Evolutionary conservation across 2,797 vertebrate species (phyloP).

Genomic region (Hapalemur alaotrensis): DNA sequence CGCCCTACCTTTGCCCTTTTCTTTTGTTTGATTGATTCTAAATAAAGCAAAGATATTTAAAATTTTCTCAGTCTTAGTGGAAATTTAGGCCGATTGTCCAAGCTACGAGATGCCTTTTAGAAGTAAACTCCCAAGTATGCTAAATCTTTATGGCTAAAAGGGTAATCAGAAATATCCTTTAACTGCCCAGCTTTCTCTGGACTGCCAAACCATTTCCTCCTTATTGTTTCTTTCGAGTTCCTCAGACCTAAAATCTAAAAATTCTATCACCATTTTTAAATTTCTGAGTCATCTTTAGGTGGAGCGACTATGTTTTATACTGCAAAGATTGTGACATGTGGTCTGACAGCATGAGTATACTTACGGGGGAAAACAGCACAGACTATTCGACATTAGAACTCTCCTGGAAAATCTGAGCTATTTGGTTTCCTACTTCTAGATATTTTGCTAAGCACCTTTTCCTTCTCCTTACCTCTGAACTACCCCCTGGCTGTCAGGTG

Average conservation of each 20-base stretch:
- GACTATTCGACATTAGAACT: background rate
- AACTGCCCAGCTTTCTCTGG: background rate
- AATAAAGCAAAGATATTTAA: background rate
- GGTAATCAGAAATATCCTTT: background rate
- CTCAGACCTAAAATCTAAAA: background rate
- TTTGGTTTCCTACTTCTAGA: background rate
- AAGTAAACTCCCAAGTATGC: background rate
- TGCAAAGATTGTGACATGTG: background rate
- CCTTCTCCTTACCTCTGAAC: background rate
- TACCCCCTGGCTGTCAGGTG: background rate
- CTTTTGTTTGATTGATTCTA: background rate
- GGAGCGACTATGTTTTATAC: background rate
- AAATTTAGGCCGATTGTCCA: background rate
- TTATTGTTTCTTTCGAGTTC: background rate
- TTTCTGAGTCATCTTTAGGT: background rate
- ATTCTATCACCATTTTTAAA: background rate
- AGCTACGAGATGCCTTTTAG: background rate
- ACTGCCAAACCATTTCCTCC: background rate
- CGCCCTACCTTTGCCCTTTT: fast-evolving
- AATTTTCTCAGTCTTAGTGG: background rate
- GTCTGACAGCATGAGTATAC: background rate
- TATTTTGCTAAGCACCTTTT: background rate
- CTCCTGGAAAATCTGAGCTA: background rate
- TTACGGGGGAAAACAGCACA: background rate
- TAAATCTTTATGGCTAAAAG: background rate